Conservation (phyloP, 2,888 invertebrate genomes). For the Sarcophaga carnaria region DNA sequence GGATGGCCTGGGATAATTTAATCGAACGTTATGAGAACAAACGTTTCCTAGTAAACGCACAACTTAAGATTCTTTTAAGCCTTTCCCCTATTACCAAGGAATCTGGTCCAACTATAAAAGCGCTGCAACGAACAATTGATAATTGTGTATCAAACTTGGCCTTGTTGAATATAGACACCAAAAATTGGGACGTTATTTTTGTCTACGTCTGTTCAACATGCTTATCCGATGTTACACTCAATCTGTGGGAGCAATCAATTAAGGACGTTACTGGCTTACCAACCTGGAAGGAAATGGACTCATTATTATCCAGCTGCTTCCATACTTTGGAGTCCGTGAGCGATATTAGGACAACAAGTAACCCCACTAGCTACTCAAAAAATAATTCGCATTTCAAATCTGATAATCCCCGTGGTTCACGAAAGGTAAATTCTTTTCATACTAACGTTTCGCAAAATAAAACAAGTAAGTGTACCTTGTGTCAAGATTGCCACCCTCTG, state of each 20-base stretch:
- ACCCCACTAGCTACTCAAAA: background rate
- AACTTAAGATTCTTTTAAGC: too few relatives aligned
- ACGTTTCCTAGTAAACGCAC: too few relatives aligned
- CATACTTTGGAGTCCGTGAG: background rate
- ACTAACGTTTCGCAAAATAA: background rate
- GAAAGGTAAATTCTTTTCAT: background rate
- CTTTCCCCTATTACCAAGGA: background rate
- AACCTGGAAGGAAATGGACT: background rate
- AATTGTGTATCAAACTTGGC: background rate
- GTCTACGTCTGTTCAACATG: constrained; percentile 1
- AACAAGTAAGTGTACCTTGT: background rate
- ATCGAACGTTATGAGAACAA: background rate
- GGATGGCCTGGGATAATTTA: background rate
- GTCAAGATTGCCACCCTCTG: background rate
- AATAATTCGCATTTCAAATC: background rate
- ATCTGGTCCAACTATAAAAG: background rate
- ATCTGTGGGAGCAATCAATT: background rate
- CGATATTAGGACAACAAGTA: too few relatives aligned
- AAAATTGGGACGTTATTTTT: background rate
- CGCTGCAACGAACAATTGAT: background rate
- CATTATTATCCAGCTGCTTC: background rate
- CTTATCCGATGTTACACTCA: background rate
- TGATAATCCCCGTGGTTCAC: background rate
- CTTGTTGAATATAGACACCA: background rate
- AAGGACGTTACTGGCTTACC: background rate